Evolutionary conservation across 2,797 vertebrate species (phyloP).

Genomic region (Tokudaia muenninki): DNA sequence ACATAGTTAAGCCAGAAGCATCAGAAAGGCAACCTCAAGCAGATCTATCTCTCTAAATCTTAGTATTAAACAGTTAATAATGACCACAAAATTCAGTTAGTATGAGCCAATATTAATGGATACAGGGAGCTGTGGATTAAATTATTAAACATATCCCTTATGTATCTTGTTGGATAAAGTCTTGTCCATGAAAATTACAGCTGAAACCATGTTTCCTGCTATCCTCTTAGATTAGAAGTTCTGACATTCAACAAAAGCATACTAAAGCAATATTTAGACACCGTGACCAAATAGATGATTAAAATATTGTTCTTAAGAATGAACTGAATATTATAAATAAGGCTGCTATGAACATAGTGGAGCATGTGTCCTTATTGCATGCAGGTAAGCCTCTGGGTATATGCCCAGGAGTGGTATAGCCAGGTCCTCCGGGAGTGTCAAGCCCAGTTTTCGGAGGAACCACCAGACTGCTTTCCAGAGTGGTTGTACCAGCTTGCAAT

Average conservation of each 20-base stretch:
- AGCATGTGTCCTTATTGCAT: too few relatives aligned
- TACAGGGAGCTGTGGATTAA: background rate
- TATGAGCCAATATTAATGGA: background rate
- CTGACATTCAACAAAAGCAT: background rate
- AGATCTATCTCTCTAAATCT: background rate
- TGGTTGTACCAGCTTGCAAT: too few relatives aligned
- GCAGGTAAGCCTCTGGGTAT: too few relatives aligned
- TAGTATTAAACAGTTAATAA: constrained; percentile 25
- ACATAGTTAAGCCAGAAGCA: background rate
- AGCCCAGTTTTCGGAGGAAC: too few relatives aligned
- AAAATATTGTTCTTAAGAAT: too few relatives aligned
- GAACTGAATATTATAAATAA: too few relatives aligned
- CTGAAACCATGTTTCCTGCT: background rate
- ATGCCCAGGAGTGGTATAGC: too few relatives aligned
- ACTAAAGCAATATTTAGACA: background rate
- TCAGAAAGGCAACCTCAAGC: background rate
- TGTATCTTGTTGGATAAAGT: background rate
- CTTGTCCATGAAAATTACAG: background rate
- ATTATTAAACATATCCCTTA: background rate
- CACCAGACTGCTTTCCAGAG: too few relatives aligned
- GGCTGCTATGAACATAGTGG: too few relatives aligned
- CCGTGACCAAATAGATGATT: background rate
- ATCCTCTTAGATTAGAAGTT: background rate
- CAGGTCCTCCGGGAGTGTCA: too few relatives aligned
- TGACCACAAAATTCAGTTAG: background rate